These are phyloP conservation scores for Pterobdella sp. DNA, from an alignment of 2,888 invertebrate species.

Conservation along the genomic window DNA sequence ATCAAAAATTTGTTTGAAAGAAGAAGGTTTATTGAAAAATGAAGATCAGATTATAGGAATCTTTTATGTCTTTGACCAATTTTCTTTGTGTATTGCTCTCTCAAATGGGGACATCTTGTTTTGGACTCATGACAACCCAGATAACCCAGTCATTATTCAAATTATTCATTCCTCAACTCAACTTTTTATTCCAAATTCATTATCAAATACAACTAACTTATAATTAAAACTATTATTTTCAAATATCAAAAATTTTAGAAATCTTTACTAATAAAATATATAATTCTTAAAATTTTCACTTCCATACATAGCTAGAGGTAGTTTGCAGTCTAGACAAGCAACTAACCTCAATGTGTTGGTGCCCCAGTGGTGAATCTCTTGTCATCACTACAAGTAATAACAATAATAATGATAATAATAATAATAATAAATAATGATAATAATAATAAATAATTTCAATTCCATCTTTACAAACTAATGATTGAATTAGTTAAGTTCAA, in stretches of 20 bases:
- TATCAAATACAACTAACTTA: neutral
- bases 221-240: neutral
- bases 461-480: too few species aligned
- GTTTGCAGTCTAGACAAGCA: too few species aligned
- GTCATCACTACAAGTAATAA: too few species aligned
- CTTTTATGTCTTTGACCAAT: slow-evolving; percentile 45
- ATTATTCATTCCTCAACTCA: neutral
- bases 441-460: too few species aligned
- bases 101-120: slow-evolving; percentile 43
- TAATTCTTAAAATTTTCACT: too few species aligned
- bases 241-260: neutral
- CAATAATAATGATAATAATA: too few species aligned
- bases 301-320: too few species aligned
- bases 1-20: slow-evolving; percentile 15
- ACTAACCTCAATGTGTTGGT: too few species aligned
- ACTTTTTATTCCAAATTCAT: neutral
- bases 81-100: slow-evolving; percentile 44
- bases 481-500: too few species aligned
- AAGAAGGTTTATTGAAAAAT: slow-evolving; percentile 10
- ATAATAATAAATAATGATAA: too few species aligned
- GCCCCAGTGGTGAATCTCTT: too few species aligned
- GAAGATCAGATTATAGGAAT: slow-evolving; percentile 39
- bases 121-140: slow-evolving; percentile 38
- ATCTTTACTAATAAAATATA: neutral
- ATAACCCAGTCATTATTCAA: neutral